Evolutionary conservation across 2,113 vertebrate genomes (phyloP), one percentile per base, ranked within the genome.

Genomic region (Paratilapia polleni): DNA sequence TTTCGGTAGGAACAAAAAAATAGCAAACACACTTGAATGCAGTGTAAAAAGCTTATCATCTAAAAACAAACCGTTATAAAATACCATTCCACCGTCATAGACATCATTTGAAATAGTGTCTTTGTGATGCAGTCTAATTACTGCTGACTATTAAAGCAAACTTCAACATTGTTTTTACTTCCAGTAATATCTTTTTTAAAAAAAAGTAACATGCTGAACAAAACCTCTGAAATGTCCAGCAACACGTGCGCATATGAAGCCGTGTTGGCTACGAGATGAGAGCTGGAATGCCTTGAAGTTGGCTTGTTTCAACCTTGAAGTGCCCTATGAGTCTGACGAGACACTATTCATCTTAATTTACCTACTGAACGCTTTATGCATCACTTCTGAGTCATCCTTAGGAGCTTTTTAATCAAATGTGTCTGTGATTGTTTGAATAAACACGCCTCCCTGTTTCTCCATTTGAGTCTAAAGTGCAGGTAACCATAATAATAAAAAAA

Each of bases 21-120:
- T 96, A 95, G 94, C 91, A 86, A 92, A 97, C 96, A 95, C 92
- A 96, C 89, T 96, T 96, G 93, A 97, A 91, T 85, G 90, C 93
- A 90, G 89, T 87, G 92, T 95, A 94, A 94, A 95, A 95, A 92
- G 92, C 87, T 89, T 78, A 86, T 91, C 28, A 26, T 94, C 94
- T 90, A 95, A 95, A 95, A 93, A 93, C 89, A 89, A 90, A 91
- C 91, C 74, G 54, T 94, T 95, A 95, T 94, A 96, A 96, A 96
- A 96, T 94, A 96, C 95, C 94, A 94, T 94, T 95, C 92, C 92
- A 94, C 93, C 84, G 94, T 94, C 95, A 94, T 93, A 94, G 93
- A 95, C 94, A 92, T 94, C 89, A 90, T 92, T 82, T 92, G 89
- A 93, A 94, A 93, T 91, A 92, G 89, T 73, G 77, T 94, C 85